Evolutionary conservation across 1,140 invertebrate genomes (phyloP), one percentile per base, ranked within the genome.

Genomic region (Drosophila elegans): DNA sequence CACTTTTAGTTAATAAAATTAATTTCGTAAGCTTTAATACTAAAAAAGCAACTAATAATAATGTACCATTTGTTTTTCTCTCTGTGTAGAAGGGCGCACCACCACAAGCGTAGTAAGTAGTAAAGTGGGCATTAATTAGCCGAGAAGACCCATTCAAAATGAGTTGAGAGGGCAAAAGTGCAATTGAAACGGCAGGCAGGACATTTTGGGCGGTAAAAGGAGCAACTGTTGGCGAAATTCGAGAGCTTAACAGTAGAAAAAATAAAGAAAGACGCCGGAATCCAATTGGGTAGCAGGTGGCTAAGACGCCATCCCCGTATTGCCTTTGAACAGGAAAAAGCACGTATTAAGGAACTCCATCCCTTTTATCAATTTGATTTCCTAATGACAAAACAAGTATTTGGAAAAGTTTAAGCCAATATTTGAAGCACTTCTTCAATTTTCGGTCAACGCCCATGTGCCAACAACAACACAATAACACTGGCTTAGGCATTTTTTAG

Each of bases 371-470:
- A 60, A 13, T 7, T 13, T 6, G 1, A 10, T 5, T 49, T 34
- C 0, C 29, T 32, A 32, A 1, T 10, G 7, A 4, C 36, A 4
- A 25, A 41, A 42, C 16, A 11, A 62, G 2, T 1, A 5, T 32
- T 32, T 13, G 4, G 3, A 25, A 34, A 32, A 25, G 9, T 59
- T 25, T 2, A 10, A 32, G 10, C 16, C 16, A 44, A 63, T 42
- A 41, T 42, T 38, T 38, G 10, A 10, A 25, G 32, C 60, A 68
- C 39, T 53, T 52, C 46, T 44, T 68, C 13, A 44, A 38, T 79
- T 84, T 90, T 90, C 57, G 88, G 88, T 91, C 88, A 91, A 91
- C 88, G 88, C 88, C 88, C 88, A 91, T 91, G 74, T 84, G 69
- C 83, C 71, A 77, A 60, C 74, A 79, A 69, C 78, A 82, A 71